Conservation (phyloP, 2,888 invertebrate genomes). For the Temnothorax ravouxi region DNA sequence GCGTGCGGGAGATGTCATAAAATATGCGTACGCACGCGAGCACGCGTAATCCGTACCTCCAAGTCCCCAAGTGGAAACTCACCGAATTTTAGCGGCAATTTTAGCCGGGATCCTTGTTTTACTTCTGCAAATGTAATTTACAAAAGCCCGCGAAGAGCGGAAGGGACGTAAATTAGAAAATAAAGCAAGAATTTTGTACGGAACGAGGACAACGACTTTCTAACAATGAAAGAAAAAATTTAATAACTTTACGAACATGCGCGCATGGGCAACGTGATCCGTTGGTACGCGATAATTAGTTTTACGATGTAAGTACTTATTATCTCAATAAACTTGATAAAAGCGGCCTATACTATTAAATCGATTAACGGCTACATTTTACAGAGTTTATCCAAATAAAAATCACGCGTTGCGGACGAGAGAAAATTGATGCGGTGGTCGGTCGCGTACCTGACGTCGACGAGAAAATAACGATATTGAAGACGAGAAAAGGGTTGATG, state of each 20-base stretch:
- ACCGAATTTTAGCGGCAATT: constrained; percentile 56
- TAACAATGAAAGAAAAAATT: constrained; percentile 20
- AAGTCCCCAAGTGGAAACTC: constrained; percentile 68
- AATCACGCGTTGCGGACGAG: background rate
- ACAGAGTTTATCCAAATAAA: constrained; percentile 20
- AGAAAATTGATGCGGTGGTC: constrained; percentile 8
- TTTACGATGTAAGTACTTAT: constrained; percentile 33
- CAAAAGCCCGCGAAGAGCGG: constrained; percentile 37
- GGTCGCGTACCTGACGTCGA: background rate
- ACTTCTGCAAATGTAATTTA: constrained; percentile 65
- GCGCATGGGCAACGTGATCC: background rate
- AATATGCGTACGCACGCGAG: constrained; percentile 77
- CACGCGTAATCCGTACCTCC: constrained; percentile 76
- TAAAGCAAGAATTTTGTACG: background rate
- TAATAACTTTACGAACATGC: constrained; percentile 12
- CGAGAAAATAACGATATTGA: constrained; percentile 25
- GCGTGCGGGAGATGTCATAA: constrained; percentile 62
- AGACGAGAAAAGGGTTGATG: constrained; percentile 1
- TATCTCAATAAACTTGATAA: constrained; percentile 28
- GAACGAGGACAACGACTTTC: background rate
- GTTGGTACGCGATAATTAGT: constrained; percentile 26
- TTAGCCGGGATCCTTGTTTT: constrained; percentile 29
- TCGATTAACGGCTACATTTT: constrained; percentile 25
- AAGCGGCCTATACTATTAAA: constrained; percentile 32
- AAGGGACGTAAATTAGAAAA: constrained; percentile 2